These are phyloP conservation scores for Pachypanchax playfairii DNA, from an alignment of 2,113 vertebrate genomes.

Conservation along the genomic window DNA sequence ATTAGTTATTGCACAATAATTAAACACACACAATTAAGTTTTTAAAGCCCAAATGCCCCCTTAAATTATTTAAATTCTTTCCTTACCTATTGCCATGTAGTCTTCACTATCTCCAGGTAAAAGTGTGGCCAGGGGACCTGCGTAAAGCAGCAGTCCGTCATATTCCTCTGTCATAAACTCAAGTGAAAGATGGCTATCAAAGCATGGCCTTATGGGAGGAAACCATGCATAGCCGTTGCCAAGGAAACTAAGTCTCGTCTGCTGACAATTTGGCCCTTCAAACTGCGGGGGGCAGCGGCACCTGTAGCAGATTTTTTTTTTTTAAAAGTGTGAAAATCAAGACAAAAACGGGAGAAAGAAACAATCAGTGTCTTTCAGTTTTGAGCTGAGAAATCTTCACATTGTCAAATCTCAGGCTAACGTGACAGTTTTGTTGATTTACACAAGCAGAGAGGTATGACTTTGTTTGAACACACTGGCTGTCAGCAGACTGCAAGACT, in stretches of 20 bases:
- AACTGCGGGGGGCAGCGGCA: constrained; percentile 86
- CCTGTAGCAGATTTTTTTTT: too few relatives aligned
- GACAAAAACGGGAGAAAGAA: constrained; percentile 37
- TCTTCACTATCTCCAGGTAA: constrained; percentile 82
- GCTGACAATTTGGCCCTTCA: constrained; percentile 89
- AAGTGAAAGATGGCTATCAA: constrained; percentile 87
- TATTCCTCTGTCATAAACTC: constrained; percentile 88
- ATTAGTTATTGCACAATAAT: constrained; percentile 46
- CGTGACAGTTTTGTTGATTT: constrained; percentile 41
- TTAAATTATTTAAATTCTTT: constrained; percentile 42
- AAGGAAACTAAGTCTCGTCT: constrained; percentile 88
- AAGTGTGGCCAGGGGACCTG: constrained; percentile 83
- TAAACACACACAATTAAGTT: constrained; percentile 56
- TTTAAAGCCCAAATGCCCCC: constrained; percentile 13
- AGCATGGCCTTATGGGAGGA: constrained; percentile 86
- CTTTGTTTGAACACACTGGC: constrained; percentile 10
- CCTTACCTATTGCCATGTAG: constrained; percentile 89
- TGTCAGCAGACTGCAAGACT: constrained; percentile 13
- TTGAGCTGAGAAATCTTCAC: constrained; percentile 31
- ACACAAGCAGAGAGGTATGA: constrained; percentile 9
- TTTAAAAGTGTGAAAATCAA: constrained; percentile 29
- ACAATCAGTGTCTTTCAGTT: constrained; percentile 45
- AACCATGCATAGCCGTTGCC: constrained; percentile 92
- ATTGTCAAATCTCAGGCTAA: constrained; percentile 19
- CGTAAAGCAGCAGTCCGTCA: constrained; percentile 86